A percentile compares a stretch with the other conserved stretches of the same genome.
Conservation (phyloP, 2,888 invertebrate genomes). For the Protodeltote pygarga region DNA sequence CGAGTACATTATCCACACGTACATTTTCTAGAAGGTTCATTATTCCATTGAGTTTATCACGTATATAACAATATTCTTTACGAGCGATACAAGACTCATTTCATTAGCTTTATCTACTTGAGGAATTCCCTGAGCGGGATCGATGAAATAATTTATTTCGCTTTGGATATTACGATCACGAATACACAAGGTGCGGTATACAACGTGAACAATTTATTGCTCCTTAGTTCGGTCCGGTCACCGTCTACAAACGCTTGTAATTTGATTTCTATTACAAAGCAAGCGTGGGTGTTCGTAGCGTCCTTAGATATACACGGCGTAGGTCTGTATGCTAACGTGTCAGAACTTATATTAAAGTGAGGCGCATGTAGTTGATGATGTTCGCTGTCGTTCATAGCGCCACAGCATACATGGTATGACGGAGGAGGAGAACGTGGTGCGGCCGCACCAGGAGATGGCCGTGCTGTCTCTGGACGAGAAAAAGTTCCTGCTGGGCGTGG, state of each 20-base stretch:
- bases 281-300: slow-evolving; percentile 1
- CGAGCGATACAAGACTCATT: slow-evolving; percentile 50
- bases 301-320: neutral
- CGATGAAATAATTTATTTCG: slow-evolving; percentile 52
- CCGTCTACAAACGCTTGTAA: slow-evolving; percentile 20
- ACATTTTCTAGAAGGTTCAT: neutral
- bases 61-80: slow-evolving; percentile 37
- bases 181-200: slow-evolving; percentile 37
- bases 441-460: slow-evolving; percentile 96
- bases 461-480: slow-evolving; percentile 95
- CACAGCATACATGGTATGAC: slow-evolving; percentile 97
- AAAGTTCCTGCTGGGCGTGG: slow-evolving; percentile 97
- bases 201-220: slow-evolving; percentile 26
- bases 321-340: neutral
- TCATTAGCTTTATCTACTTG: slow-evolving; percentile 53
- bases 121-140: slow-evolving; percentile 52
- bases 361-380: slow-evolving; percentile 19
- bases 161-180: slow-evolving; percentile 44
- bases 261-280: slow-evolving; percentile 19
- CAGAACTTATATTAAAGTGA: neutral
- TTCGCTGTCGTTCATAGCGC: slow-evolving; percentile 84
- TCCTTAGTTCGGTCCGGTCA: slow-evolving; percentile 24
- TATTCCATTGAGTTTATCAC: slow-evolving; percentile 1
- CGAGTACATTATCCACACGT: too few species aligned
- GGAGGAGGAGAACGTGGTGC: slow-evolving; percentile 95